These are phyloP conservation scores for Beroe ovata DNA, from an alignment of 37 sponge, comb jelly and placozoan species.

Conservation along the genomic window DNA sequence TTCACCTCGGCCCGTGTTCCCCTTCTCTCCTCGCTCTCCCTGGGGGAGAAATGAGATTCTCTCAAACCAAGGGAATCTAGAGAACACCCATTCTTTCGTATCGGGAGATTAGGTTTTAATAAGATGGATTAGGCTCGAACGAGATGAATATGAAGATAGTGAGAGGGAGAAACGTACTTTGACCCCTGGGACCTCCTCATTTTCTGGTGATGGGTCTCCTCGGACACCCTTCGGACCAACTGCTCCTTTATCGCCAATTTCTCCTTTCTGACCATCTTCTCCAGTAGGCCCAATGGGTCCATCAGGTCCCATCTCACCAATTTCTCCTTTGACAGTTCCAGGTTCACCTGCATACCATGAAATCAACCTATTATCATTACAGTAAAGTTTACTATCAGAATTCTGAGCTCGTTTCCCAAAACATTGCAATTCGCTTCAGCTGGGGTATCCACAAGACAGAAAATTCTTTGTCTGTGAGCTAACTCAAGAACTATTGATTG, in stretches of 20 bases:
- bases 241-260: neutral
- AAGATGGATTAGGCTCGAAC: no score
- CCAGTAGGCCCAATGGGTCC: neutral
- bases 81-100: no score
- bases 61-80: no score
- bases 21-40: neutral
- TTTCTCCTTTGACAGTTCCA: neutral
- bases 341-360: neutral
- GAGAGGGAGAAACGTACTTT: neutral
- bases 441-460: no score
- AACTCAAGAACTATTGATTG: no score
- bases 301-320: neutral
- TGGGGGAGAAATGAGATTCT: neutral
- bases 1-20: neutral
- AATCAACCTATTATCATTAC: no score
- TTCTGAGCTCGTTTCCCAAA: no score
- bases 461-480: no score
- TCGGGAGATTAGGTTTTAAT: no score
- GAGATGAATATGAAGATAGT: no score
- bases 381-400: no score
- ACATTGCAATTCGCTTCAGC: no score
- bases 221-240: neutral
- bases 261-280: neutral
- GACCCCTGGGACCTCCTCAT: neutral
- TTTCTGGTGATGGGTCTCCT: neutral